Conservation (phyloP, 30 jellyfish, hydroid and myxozoan species). For the Turritopsis rubra region DNA sequence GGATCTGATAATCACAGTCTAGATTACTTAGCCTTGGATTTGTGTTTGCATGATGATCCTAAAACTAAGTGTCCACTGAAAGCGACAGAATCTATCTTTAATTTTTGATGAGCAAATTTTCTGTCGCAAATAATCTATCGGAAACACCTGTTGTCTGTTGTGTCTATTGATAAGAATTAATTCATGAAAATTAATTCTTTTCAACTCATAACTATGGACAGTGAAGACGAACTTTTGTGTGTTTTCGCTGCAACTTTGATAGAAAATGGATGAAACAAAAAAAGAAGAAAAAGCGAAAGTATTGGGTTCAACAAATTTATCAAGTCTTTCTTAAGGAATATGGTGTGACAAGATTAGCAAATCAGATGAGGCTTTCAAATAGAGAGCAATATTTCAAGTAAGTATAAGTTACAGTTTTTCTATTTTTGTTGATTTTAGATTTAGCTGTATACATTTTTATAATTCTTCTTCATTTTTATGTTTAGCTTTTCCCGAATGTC, state of each 20-base stretch:
- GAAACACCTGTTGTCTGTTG: not conserved
- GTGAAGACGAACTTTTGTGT: not conserved
- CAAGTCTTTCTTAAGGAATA: not conserved
- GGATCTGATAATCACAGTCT: too few relatives aligned
- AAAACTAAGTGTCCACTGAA: not conserved
- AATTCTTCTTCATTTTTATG: not conserved
- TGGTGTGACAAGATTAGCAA: not conserved
- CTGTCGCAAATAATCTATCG: not conserved
- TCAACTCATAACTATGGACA: not conserved
- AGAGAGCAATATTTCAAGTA: slow-evolving; percentile 16
- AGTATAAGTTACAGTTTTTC: not conserved
- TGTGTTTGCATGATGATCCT: too few relatives aligned
- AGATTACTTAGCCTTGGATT: too few relatives aligned
- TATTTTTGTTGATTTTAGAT: not conserved
- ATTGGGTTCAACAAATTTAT: not conserved
- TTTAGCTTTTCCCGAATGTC: slow-evolving; percentile 9
- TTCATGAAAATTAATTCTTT: not conserved
- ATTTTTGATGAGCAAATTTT: not conserved
- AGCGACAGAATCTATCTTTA: not conserved
- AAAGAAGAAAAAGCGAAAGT: not conserved
- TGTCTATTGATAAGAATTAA: not conserved
- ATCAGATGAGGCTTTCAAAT: slow-evolving; percentile 2
- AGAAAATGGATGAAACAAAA: not conserved
- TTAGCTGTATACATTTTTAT: not conserved
- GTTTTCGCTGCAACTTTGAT: not conserved